Conservation (phyloP, 2,113 vertebrate genomes). For the Globicephala melas region DNA sequence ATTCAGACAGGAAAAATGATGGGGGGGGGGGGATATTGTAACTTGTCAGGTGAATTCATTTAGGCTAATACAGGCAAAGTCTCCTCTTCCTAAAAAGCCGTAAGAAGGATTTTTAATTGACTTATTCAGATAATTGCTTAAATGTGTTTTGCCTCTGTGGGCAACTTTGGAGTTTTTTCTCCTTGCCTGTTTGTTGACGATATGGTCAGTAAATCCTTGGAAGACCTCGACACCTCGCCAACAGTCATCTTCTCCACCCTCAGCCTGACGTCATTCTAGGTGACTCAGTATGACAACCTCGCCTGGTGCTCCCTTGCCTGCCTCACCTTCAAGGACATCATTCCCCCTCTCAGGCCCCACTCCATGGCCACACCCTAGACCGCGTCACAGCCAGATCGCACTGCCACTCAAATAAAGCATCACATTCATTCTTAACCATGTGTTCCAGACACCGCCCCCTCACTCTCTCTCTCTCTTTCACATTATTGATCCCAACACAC, state of each 20-base stretch:
- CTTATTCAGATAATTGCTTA: background rate
- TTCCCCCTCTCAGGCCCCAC: background rate
- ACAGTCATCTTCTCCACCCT: conserved; percentile 16
- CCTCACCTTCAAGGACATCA: background rate
- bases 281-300: background rate
- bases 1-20: background rate
- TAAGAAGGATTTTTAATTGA: conserved; percentile 1
- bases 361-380: background rate
- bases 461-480: no score
- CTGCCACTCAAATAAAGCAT: background rate
- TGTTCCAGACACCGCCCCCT: no score
- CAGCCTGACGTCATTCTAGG: background rate
- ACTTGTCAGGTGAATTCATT: background rate
- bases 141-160: background rate
- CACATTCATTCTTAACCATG: background rate
- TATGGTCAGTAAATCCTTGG: background rate
- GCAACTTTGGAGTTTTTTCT: background rate
- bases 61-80: background rate
- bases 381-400: background rate
- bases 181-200: background rate
- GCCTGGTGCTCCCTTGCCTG: background rate
- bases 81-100: background rate
- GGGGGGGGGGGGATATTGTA: background rate
- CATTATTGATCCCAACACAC: background rate
- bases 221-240: background rate